These are phyloP conservation scores for Mustelus asterias DNA, from an alignment of 2,113 vertebrate species.

Conservation along the genomic window DNA sequence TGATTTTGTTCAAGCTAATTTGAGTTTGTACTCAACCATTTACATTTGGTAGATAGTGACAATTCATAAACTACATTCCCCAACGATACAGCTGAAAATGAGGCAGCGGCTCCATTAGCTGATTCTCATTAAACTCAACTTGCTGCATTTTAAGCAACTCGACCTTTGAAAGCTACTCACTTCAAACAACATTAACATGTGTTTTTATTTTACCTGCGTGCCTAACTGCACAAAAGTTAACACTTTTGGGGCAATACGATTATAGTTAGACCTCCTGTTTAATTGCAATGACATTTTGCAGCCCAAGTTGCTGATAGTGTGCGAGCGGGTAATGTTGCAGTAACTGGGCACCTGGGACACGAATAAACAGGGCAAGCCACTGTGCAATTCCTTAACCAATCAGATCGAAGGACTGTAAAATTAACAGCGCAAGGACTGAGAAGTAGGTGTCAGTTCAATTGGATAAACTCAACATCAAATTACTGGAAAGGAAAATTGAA, in stretches of 20 bases:
- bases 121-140: neutral
- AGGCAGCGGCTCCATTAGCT: neutral
- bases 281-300: neutral
- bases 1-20: neutral
- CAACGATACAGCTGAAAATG: neutral
- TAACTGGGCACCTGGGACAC: neutral
- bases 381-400: neutral
- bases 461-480: too few species aligned
- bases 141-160: neutral
- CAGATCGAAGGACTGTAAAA: neutral
- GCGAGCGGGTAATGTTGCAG: neutral
- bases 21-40: neutral
- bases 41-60: neutral
- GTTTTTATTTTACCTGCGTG: neutral
- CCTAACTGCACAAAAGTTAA: neutral
- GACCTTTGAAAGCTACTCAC: neutral
- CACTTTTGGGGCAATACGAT: too few species aligned
- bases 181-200: neutral
- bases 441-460: too few species aligned
- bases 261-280: too few species aligned
- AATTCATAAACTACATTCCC: neutral
- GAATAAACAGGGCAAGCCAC: neutral
- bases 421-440: too few species aligned
- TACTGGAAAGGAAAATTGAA: too few species aligned
- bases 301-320: neutral